These are phyloP conservation scores for Monoplex corrugatus DNA, from an alignment of 2,888 invertebrate species.

Conservation along the genomic window DNA sequence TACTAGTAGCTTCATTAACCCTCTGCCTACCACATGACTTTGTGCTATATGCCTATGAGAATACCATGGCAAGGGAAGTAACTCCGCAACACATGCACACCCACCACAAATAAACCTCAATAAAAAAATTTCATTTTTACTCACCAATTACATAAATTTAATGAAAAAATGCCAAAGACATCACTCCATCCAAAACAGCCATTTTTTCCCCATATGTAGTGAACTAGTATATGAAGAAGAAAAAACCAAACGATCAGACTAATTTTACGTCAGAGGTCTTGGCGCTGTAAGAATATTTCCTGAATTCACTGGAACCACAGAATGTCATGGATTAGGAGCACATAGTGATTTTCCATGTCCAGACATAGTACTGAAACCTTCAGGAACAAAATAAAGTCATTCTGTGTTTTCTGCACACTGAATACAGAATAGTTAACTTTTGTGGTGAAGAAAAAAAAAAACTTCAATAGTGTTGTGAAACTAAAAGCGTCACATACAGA, in stretches of 20 bases:
- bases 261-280: no score
- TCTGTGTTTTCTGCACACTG: background rate
- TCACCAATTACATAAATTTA: slow-evolving; percentile 3
- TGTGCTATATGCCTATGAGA: background rate
- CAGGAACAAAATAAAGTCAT: background rate
- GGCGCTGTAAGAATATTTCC: no score
- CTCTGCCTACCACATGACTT: background rate
- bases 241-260: background rate
- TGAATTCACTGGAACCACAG: no score
- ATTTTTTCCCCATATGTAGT: background rate
- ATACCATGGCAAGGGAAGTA: background rate
- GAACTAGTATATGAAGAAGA: no score
- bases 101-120: background rate
- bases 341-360: no score
- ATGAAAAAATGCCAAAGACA: background rate
- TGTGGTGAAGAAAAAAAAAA: background rate
- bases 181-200: background rate
- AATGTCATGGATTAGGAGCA: no score
- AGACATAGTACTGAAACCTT: no score
- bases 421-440: no score
- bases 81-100: background rate
- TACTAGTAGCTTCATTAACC: no score
- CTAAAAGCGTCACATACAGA: no score
- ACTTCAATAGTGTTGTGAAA: no score
- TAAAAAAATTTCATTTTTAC: background rate